Evolutionary conservation across 2,113 vertebrate species (phyloP).

Genomic region (Anolis sagrei): DNA sequence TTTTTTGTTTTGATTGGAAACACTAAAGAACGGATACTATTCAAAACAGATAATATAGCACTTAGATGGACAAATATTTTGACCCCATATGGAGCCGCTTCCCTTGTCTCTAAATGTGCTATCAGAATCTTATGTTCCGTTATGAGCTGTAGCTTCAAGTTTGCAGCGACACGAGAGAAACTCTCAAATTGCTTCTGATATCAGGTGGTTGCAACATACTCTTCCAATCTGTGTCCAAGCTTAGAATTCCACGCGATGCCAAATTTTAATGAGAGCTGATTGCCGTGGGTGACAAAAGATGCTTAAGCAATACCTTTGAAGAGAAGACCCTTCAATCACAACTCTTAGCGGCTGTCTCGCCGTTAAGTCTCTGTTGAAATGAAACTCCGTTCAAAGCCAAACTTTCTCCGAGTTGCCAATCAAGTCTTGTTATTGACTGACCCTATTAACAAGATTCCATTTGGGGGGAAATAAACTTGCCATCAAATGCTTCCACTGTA

Average conservation of each 20-base stretch:
- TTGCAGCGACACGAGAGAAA: not conserved
- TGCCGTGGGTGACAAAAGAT: not conserved
- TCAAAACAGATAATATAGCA: not conserved
- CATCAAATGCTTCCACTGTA: constrained; percentile 56
- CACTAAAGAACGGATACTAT: not conserved
- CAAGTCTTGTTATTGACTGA: constrained; percentile 28
- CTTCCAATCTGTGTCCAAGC: not conserved
- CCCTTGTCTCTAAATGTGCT: not conserved
- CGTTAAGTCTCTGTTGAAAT: constrained; percentile 26
- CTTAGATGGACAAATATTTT: not conserved
- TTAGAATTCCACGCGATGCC: not conserved
- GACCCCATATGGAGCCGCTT: not conserved
- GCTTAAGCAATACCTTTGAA: constrained; percentile 11
- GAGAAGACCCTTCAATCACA: not conserved
- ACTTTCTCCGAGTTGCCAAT: constrained; percentile 32
- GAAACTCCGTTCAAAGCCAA: constrained; percentile 32
- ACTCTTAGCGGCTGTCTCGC: constrained; percentile 11
- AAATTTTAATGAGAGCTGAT: constrained; percentile 21
- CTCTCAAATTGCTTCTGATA: not conserved
- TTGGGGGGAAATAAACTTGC: constrained; percentile 42
- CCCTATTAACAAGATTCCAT: constrained; percentile 48
- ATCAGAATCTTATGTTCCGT: not conserved
- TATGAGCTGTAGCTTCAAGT: not conserved
- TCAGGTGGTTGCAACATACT: constrained; percentile 11
- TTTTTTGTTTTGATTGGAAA: not conserved